Evolutionary conservation across 2,113 vertebrate species (phyloP).

Genomic region (Sisor rabdophorus): DNA sequence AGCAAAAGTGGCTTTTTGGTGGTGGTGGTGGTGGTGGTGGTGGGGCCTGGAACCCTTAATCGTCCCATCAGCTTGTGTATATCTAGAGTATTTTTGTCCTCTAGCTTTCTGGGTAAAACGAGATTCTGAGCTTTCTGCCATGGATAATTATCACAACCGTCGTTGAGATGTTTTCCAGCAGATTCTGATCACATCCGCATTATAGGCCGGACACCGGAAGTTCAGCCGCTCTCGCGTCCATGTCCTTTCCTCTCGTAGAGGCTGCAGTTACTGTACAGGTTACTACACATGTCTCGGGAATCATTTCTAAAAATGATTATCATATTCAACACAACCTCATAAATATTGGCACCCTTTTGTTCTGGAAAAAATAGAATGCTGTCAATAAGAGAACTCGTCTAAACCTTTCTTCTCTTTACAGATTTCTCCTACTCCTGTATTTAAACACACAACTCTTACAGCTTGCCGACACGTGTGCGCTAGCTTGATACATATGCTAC

Average conservation of each 20-base stretch:
- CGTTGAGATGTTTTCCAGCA: not conserved
- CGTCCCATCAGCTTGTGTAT: no score
- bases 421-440: not conserved
- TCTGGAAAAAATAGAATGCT: no score
- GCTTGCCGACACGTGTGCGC: not conserved
- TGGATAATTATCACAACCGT: not conserved
- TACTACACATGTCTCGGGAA: not conserved
- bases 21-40: no score
- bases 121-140: not conserved
- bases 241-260: not conserved
- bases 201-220: not conserved
- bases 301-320: not conserved
- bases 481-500: not conserved
- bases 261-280: not conserved
- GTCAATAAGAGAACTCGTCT: no score
- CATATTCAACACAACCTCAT: not conserved
- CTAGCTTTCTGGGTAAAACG: not conserved
- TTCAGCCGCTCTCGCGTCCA: not conserved
- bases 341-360: constrained; percentile 1
- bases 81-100: not conserved
- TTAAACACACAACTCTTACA: not conserved
- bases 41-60: no score
- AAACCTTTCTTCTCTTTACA: not conserved
- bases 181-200: not conserved
- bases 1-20: no score